These are phyloP conservation scores for Cyclophora albipunctata DNA, from an alignment of 2,888 invertebrate species.

Conservation along the genomic window DNA sequence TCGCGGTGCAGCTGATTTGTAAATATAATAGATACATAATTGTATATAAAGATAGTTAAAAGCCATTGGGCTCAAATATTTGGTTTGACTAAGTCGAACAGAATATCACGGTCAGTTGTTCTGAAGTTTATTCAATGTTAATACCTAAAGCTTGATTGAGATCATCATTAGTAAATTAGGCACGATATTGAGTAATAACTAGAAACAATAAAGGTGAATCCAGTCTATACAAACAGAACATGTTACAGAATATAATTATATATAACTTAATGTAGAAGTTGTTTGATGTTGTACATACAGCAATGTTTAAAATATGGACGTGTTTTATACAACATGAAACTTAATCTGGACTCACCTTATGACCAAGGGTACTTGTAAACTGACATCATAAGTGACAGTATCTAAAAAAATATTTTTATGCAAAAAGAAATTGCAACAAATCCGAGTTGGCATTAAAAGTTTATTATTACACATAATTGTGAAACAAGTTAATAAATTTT, in stretches of 20 bases:
- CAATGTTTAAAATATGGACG: too few species aligned
- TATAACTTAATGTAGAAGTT: too few species aligned
- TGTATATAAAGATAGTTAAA: slow-evolving; percentile 54
- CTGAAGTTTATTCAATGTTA: too few species aligned
- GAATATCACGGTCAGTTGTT: slow-evolving; percentile 18
- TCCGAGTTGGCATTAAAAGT: slow-evolving; percentile 15
- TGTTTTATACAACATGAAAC: too few species aligned
- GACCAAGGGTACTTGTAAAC: not conserved
- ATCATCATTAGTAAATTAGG: too few species aligned
- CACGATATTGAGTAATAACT: too few species aligned
- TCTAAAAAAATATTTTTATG: not conserved
- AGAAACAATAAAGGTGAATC: too few species aligned
- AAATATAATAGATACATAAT: slow-evolving; percentile 46
- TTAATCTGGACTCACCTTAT: too few species aligned
- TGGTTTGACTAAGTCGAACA: slow-evolving; percentile 33
- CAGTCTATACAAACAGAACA: too few species aligned
- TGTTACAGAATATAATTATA: too few species aligned
- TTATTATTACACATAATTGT: slow-evolving; percentile 15
- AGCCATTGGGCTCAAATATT: slow-evolving; percentile 30
- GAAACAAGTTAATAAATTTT: slow-evolving; percentile 24
- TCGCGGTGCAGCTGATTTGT: slow-evolving; percentile 56
- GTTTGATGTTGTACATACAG: too few species aligned
- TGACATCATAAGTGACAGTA: not conserved
- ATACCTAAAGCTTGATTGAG: too few species aligned
- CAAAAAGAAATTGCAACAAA: not conserved